Base-by-base conservation (phyloP, 2,888 invertebrate species). In the Napeogenes sylphis region DNA sequence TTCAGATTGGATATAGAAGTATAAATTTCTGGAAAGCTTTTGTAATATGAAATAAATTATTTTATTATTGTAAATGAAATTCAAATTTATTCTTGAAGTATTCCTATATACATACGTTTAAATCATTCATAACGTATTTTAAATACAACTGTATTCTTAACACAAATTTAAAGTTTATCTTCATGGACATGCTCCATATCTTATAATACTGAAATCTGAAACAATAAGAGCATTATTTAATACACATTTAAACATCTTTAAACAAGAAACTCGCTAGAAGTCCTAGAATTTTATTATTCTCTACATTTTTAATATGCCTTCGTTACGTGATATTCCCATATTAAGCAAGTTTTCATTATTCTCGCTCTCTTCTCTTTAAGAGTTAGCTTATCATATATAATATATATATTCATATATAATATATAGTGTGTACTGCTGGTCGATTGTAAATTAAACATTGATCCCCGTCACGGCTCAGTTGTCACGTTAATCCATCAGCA, bases 401-500 rank as follows among this genome's bases (percentile, higher is more conserved):
- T 4, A n/a, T n/a, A n/a, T 47, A 47, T 47, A 21, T 47, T n/a
- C 21, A 6, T 4, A 14, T n/a, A 14, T 47, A 47, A 21, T 1
- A 14, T 47, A 51, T 51, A 10, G 51, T 51, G 10, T 8, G 21
- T 8, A 21, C n/a, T 21, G 21, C 3, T 51, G 51, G 51, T 10
- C 51, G 61, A 59, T 66, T 64, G 61, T 63, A 58, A 58, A 63
- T 58, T 51, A 55, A 61, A 58, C 61, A 62, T 64, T 61, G 64
- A 66, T 66, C 64, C 64, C 42, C 56, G 47, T 45, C 55, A 38
- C 61, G 64, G 57, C 42, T 62, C 64, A 59, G 53, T 54, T 59
- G 55, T 61, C 64, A 64, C 64, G 64, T 59, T 66, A 66, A 66
- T 66, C 66, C 62, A 59, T 55, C 64, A 59, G 62, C 55, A 55